Evolutionary conservation across 2,113 vertebrate genomes (phyloP).

Genomic region (Brachypteracias leptosomus): DNA sequence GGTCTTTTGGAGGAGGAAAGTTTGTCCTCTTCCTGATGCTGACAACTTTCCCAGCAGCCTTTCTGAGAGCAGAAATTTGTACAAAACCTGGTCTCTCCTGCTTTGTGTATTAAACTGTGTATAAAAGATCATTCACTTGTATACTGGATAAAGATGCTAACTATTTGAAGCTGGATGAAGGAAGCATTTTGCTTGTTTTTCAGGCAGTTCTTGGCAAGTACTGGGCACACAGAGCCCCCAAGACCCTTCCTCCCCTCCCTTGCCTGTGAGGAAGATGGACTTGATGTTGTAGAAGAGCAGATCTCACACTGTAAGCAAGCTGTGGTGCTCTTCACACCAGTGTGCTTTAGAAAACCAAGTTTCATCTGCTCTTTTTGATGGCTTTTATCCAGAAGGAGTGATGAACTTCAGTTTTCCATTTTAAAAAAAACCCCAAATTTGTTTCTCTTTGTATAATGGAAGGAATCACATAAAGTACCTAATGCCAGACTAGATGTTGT

Average conservation of each 20-base stretch:
- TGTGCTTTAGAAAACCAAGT: background rate
- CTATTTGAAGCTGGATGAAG: background rate
- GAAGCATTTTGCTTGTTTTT: background rate
- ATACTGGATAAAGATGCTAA: background rate
- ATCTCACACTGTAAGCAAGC: background rate
- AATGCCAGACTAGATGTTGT: background rate
- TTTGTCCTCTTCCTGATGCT: background rate
- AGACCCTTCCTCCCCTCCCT: background rate
- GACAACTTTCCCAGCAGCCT: background rate
- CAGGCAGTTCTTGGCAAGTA: background rate
- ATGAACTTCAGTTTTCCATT: background rate
- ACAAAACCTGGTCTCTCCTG: background rate
- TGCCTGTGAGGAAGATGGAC: background rate
- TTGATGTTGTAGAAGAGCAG: background rate
- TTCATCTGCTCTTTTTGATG: background rate
- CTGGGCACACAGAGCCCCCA: background rate
- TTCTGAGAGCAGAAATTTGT: background rate
- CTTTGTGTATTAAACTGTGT: background rate
- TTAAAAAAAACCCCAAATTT: background rate
- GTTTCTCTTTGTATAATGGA: background rate
- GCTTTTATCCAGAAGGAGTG: background rate
- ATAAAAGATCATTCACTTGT: background rate
- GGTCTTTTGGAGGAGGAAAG: background rate
- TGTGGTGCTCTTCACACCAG: background rate
- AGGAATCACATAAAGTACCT: background rate